A percentile compares a stretch with the other conserved stretches of the same genome.
Evolutionary conservation across 2,797 vertebrate genomes (phyloP).

Genomic region (Melanotaenia pygmaea): DNA sequence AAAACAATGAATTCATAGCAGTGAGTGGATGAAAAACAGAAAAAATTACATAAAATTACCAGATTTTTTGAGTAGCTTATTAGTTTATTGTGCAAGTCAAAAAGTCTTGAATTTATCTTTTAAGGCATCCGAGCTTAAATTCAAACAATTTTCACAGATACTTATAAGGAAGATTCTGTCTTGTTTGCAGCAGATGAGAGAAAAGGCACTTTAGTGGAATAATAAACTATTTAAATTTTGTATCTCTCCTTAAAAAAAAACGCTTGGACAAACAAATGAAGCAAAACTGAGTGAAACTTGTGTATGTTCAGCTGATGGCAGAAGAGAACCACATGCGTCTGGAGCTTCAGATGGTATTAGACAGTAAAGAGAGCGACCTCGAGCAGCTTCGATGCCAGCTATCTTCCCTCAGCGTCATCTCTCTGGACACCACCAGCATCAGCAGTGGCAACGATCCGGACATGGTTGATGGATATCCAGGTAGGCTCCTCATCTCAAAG

Average conservation of each 20-base stretch:
- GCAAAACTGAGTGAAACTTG: neutral
- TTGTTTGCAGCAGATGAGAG: neutral
- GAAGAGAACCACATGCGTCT: constrained; percentile 93
- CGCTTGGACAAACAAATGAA: neutral
- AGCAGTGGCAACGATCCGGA: constrained; percentile 92
- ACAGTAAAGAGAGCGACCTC: constrained; percentile 98
- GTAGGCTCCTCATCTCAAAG: constrained; percentile 71
- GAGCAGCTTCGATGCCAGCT: constrained; percentile 95
- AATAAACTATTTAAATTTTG: neutral
- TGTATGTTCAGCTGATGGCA: constrained; percentile 85
- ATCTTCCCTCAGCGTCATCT: constrained; percentile 90
- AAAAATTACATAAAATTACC: neutral
- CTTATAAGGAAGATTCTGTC: neutral
- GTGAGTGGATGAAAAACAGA: neutral
- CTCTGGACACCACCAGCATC: constrained; percentile 91
- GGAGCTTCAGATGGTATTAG: constrained; percentile 96
- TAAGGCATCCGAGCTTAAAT: neutral
- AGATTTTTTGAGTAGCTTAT: neutral
- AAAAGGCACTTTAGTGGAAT: neutral
- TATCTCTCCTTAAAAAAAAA: neutral
- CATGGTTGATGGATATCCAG: constrained; percentile 91
- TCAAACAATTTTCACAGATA: neutral
- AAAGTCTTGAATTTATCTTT: neutral
- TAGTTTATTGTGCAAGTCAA: neutral
- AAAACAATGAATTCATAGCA: neutral